Conservation (phyloP, 2,797 vertebrate genomes). For the Artibeus jamaicensis region DNA sequence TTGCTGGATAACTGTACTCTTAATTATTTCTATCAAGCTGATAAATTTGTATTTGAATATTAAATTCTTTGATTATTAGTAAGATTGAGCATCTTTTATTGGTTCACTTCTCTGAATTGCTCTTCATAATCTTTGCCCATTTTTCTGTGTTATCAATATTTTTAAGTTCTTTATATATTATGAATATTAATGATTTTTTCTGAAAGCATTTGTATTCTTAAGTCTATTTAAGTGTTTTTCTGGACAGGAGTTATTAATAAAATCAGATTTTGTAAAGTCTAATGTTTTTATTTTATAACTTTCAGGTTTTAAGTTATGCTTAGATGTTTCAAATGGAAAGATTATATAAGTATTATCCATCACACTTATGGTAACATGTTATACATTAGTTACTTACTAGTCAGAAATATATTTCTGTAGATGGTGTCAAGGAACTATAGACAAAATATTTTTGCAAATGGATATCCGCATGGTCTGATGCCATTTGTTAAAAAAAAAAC, state of each 20-base stretch:
- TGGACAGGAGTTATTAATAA: background rate
- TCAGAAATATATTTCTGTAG: background rate
- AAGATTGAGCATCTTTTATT: background rate
- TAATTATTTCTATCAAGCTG: background rate
- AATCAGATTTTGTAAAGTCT: background rate
- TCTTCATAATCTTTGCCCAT: background rate
- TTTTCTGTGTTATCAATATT: slow-evolving; percentile 29
- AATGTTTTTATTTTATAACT: background rate
- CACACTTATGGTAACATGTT: background rate
- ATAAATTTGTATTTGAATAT: background rate
- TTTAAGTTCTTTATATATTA: background rate
- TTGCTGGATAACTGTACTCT: background rate
- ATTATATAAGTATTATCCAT: background rate
- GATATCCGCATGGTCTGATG: background rate
- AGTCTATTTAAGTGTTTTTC: background rate
- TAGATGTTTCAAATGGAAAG: background rate
- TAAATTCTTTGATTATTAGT: background rate
- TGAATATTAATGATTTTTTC: background rate
- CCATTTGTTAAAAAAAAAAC: background rate
- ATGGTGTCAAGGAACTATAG: background rate
- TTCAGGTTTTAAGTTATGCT: slow-evolving; percentile 25
- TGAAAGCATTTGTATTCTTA: background rate
- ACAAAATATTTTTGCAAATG: background rate
- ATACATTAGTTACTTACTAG: slow-evolving; percentile 16
- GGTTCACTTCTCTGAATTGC: background rate